These are phyloP conservation scores for Micrastur ruficollis DNA, from an alignment of 2,797 vertebrate species.

Conservation along the genomic window DNA sequence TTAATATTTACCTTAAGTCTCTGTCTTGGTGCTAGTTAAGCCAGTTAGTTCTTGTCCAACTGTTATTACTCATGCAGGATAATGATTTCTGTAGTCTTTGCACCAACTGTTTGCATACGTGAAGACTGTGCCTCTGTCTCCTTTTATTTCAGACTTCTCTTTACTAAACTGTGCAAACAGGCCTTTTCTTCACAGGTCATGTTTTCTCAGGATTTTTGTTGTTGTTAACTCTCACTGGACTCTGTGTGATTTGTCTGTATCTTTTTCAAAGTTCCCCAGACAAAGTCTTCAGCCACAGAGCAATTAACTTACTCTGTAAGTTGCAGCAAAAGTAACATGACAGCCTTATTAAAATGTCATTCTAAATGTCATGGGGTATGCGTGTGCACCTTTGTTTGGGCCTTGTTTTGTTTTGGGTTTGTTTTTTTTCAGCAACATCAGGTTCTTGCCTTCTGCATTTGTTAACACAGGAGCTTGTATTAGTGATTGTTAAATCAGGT, in stretches of 20 bases:
- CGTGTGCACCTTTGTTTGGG: neutral
- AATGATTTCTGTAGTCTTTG: neutral
- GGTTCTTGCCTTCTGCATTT: neutral
- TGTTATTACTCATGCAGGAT: neutral
- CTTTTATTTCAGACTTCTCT: neutral
- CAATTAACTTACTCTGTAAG: neutral
- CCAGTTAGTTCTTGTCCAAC: neutral
- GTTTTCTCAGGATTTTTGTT: neutral
- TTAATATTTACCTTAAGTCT: constrained; percentile 9
- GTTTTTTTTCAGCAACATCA: neutral
- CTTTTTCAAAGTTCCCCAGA: neutral
- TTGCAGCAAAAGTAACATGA: neutral
- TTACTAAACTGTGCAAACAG: neutral
- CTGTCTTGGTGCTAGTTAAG: neutral
- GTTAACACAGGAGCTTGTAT: neutral
- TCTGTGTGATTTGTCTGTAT: neutral
- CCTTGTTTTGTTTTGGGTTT: neutral
- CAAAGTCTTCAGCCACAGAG: neutral
- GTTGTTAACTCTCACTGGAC: neutral
- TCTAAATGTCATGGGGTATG: neutral
- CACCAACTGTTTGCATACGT: neutral
- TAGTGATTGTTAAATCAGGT: neutral
- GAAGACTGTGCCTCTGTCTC: neutral
- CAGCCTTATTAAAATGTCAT: neutral
- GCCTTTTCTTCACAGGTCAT: neutral